Evolutionary conservation across 2,797 vertebrate genomes (phyloP).

Genomic region (Scleropages formosus): DNA sequence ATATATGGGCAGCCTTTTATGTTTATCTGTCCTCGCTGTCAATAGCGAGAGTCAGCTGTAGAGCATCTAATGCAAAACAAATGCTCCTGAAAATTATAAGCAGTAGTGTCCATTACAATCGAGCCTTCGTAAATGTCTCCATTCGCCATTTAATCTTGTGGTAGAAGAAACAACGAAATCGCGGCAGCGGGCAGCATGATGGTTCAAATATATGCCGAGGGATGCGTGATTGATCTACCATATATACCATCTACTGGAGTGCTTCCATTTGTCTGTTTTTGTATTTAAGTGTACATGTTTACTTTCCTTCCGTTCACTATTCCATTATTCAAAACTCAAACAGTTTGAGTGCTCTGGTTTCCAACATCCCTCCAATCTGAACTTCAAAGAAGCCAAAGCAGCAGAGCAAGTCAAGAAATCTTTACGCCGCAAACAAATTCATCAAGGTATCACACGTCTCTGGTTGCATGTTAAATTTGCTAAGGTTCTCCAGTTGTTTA

Average conservation of each 20-base stretch:
- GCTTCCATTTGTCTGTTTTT: not conserved
- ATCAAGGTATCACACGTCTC: not conserved
- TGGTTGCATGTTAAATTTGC: not conserved
- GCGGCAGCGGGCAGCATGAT: not conserved
- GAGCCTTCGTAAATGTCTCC: slow-evolving; percentile 22
- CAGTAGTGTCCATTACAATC: slow-evolving; percentile 25
- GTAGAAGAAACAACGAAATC: not conserved
- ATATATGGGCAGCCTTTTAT: slow-evolving; percentile 20
- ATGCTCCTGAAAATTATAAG: slow-evolving; percentile 41
- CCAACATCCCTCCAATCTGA: not conserved
- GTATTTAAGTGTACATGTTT: not conserved
- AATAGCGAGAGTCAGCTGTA: slow-evolving; percentile 30
- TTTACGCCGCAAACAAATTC: not conserved
- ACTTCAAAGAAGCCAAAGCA: not conserved
- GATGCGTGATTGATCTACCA: too few relatives aligned
- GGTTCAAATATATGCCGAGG: not conserved
- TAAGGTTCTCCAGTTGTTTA: too few relatives aligned
- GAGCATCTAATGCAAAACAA: slow-evolving; percentile 42
- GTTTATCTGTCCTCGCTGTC: slow-evolving; percentile 34
- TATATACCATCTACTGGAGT: too few relatives aligned
- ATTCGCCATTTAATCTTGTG: not conserved
- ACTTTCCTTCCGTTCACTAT: not conserved
- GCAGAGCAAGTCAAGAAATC: not conserved
- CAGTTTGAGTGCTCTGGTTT: not conserved
- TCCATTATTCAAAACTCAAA: not conserved